phyloP scores from a whole-genome alignment of 2,113 vertebrate genomes.

The Bothrops jararaca region DNA sequence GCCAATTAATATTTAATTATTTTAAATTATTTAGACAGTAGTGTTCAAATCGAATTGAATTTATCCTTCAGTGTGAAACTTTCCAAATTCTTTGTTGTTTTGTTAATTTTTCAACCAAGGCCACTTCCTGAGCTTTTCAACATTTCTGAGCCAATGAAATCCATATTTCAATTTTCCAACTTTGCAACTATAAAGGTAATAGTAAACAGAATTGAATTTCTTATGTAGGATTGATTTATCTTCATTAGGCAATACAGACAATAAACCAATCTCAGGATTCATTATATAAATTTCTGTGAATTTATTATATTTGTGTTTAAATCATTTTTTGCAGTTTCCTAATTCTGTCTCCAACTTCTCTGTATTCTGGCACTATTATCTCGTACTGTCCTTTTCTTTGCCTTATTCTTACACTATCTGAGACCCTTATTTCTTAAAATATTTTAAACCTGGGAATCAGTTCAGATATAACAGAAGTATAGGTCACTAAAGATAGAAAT shows the following conservation, averaged over 20 bases:
- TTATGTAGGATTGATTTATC: background rate
- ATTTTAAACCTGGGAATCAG: background rate
- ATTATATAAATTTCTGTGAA: background rate
- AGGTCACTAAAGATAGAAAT: background rate
- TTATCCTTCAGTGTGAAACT: background rate
- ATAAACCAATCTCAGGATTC: background rate
- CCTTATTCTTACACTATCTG: background rate
- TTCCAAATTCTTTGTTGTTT: background rate
- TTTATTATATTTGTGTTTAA: background rate
- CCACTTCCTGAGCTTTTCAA: background rate
- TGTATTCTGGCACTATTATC: background rate
- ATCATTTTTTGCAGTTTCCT: background rate
- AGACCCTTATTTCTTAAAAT: background rate
- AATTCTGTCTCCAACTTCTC: background rate
- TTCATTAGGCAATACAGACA: background rate
- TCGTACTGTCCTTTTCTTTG: background rate
- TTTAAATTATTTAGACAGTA: background rate
- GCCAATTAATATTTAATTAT: background rate
- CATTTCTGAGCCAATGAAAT: background rate
- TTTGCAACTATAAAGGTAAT: background rate
- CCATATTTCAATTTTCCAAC: background rate
- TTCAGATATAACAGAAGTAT: background rate
- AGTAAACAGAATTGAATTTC: background rate
- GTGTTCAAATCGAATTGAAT: background rate
- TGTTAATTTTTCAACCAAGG: background rate